phyloP scores from a whole-genome alignment of 1,140 invertebrate genomes.

The Mercenaria mercenaria region DNA sequence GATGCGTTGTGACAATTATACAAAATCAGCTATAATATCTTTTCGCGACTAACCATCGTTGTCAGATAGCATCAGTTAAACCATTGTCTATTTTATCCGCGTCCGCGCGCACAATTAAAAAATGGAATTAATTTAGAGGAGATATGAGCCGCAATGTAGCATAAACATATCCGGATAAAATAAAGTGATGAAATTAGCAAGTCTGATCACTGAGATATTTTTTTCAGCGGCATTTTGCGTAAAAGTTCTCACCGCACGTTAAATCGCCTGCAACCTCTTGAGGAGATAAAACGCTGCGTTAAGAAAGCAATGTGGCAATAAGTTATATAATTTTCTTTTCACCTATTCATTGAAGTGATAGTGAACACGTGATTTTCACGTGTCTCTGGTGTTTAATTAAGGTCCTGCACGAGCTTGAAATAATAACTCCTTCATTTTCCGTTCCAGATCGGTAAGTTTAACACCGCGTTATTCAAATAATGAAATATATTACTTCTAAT shows the following conservation, averaged over 20 bases:
- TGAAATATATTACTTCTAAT: conserved; percentile 17
- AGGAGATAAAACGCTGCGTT: neutral
- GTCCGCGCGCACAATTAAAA: conserved; percentile 46
- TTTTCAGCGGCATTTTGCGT: conserved; percentile 14
- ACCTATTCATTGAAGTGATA: conserved; percentile 20
- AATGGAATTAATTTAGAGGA: conserved; percentile 46
- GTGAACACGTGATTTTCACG: conserved; percentile 12
- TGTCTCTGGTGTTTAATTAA: conserved; percentile 29
- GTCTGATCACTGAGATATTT: neutral
- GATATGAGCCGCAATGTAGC: conserved; percentile 31
- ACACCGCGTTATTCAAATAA: neutral
- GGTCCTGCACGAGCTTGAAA: neutral
- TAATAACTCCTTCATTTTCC: conserved; percentile 3
- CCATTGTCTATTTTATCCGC: conserved; percentile 47
- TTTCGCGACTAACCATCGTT: neutral
- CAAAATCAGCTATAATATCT: conserved; percentile 27
- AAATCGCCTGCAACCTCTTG: neutral
- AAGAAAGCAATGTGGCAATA: conserved; percentile 16
- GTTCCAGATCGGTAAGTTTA: conserved; percentile 23
- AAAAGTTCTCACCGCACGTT: conserved; percentile 2
- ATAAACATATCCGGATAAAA: conserved; percentile 38
- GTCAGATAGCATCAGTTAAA: conserved; percentile 26
- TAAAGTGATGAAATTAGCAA: conserved; percentile 40
- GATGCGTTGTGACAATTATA: neutral
- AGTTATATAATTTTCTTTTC: conserved; percentile 29